A percentile compares a stretch with the other conserved stretches of the same genome.
Conservation (phyloP, 2,797 vertebrate genomes). For the Fistularia commersonii region DNA sequence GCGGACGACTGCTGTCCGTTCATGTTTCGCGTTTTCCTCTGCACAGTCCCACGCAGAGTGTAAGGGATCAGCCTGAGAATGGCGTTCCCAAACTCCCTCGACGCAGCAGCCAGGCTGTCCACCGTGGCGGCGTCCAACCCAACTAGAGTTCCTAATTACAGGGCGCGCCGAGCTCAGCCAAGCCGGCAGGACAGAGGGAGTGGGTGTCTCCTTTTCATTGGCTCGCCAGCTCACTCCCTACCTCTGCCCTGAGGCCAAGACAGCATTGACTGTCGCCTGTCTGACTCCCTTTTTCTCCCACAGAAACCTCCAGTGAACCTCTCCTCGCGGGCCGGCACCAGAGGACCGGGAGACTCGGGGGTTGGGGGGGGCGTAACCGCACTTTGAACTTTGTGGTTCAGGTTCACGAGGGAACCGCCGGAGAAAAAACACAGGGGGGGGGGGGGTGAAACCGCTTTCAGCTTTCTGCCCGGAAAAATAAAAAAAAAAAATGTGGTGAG, state of each 20-base stretch:
- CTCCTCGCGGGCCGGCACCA: neutral
- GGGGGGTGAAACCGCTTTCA: no score
- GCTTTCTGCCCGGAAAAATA: no score
- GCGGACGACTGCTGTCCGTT: constrained; percentile 59
- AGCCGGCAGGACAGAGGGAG: constrained; percentile 64
- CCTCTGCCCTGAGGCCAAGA: constrained; percentile 84
- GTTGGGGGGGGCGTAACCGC: no score
- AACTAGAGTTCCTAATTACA: constrained; percentile 88
- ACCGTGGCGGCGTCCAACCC: constrained; percentile 80
- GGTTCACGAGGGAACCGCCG: no score
- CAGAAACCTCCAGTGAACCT: constrained; percentile 66
- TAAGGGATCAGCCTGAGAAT: constrained; percentile 34
- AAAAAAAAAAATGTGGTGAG: no score
- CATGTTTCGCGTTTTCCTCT: constrained; percentile 35
- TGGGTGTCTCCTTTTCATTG: constrained; percentile 86
- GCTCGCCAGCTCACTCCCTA: constrained; percentile 71
- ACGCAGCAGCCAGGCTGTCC: constrained; percentile 62
- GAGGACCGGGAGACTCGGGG: no score
- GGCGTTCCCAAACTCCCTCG: constrained; percentile 47
- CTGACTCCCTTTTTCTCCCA: constrained; percentile 65
- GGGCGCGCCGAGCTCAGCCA: constrained; percentile 73
- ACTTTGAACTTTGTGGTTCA: no score
- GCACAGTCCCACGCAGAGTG: neutral
- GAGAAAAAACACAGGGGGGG: no score
- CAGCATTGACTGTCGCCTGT: constrained; percentile 69